These are phyloP conservation scores for Propithecus deckenii DNA, from an alignment of 2,797 vertebrate genomes.

Conservation along the genomic window DNA sequence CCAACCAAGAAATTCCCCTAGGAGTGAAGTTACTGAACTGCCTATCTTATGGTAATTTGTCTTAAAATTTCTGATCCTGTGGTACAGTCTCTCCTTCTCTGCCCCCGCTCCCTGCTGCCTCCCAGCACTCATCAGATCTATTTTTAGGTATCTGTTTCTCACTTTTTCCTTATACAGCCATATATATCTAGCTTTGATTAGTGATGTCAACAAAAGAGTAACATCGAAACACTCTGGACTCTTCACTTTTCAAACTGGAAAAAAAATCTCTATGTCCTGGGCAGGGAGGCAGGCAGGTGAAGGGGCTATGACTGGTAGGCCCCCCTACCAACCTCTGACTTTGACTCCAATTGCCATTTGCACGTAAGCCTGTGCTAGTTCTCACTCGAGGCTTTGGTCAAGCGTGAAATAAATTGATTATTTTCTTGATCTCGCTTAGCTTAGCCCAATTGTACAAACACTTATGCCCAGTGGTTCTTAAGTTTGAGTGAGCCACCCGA, in stretches of 20 bases:
- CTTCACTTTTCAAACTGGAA: not conserved
- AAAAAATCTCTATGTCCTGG: too few species aligned
- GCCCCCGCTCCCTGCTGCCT: not conserved
- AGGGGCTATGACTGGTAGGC: fast-evolving
- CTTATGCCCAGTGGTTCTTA: not conserved
- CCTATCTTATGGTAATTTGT: not conserved
- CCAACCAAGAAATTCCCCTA: not conserved
- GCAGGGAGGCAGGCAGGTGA: not conserved
- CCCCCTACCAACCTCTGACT: not conserved
- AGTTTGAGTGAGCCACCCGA: not conserved
- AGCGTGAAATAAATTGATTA: not conserved
- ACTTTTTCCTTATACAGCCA: not conserved
- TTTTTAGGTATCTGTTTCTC: not conserved
- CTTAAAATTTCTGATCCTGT: not conserved
- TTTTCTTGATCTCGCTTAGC: not conserved
- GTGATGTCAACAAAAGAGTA: not conserved
- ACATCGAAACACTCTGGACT: not conserved
- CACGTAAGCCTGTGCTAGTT: too few species aligned
- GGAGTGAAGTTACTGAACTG: not conserved
- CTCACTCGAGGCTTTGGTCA: not conserved
- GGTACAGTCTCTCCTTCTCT: not conserved
- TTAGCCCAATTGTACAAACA: not conserved
- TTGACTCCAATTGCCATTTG: not conserved
- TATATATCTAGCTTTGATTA: not conserved
- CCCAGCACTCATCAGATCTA: not conserved